Conservation (phyloP, 2,888 invertebrate genomes). For the Trissoscelio sp. region DNA sequence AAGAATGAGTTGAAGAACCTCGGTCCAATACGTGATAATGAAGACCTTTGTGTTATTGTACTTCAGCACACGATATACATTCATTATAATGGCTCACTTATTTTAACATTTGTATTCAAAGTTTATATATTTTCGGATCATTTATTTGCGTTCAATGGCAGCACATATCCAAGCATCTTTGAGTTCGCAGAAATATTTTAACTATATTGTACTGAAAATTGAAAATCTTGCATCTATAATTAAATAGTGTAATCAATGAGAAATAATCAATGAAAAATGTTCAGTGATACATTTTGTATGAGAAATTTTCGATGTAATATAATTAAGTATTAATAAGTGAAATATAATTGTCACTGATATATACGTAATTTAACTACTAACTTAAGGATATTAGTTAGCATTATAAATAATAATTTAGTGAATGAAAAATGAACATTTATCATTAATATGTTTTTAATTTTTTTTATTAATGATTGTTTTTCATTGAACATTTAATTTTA, state of each 20-base stretch:
- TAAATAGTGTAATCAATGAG: background rate
- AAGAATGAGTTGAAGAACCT: constrained; percentile 6
- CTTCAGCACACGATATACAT: constrained; percentile 1
- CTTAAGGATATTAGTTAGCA: too few species aligned
- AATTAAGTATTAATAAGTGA: too few species aligned
- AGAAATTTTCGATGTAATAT: too few species aligned
- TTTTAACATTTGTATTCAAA: constrained; percentile 27
- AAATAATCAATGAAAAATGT: background rate
- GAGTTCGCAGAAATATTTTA: constrained; percentile 37
- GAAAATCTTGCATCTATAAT: too few species aligned
- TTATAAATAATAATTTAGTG: too few species aligned
- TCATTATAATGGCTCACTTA: constrained; percentile 18
- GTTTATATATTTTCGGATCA: constrained; percentile 28
- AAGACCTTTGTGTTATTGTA: constrained; percentile 14
- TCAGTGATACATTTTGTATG: too few species aligned
- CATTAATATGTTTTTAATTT: too few species aligned
- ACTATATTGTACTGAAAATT: background rate
- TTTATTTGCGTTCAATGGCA: constrained; percentile 24
- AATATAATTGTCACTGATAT: too few species aligned
- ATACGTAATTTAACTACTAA: too few species aligned
- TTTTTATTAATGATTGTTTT: background rate
- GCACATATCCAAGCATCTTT: constrained; percentile 49
- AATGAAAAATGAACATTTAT: too few species aligned
- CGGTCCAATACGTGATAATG: constrained; percentile 49
- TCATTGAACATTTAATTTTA: background rate